Evolutionary conservation across 2,888 invertebrate genomes (phyloP).

Genomic region (Ditylenchus weischeri): DNA sequence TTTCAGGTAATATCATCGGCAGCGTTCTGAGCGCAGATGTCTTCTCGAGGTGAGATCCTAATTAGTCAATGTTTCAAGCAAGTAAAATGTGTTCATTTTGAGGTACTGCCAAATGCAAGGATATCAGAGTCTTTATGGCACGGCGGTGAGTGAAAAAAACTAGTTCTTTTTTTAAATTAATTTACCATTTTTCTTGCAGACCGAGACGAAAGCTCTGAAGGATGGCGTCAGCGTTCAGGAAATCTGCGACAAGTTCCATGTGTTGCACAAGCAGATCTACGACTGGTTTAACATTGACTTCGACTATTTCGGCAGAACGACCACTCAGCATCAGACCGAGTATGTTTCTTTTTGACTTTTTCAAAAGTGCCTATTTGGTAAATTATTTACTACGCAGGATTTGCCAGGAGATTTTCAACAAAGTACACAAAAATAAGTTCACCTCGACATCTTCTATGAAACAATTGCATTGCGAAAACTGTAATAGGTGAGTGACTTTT

Average conservation of each 20-base stretch:
- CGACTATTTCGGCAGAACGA: conserved; percentile 94
- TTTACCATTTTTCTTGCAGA: conserved; percentile 59
- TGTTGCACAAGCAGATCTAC: conserved; percentile 85
- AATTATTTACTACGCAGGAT: conserved; percentile 66
- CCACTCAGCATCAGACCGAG: conserved; percentile 85
- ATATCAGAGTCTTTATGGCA: conserved; percentile 90
- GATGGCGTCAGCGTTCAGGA: conserved; percentile 82
- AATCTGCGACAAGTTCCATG: conserved; percentile 75
- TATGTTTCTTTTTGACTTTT: conserved; percentile 59
- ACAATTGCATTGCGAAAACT: conserved; percentile 83
- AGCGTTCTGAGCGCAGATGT: conserved; percentile 81
- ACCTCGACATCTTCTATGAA: conserved; percentile 80
- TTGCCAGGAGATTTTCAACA: conserved; percentile 82
- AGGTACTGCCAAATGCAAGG: conserved; percentile 81
- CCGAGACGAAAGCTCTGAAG: conserved; percentile 94
- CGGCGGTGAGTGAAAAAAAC: conserved; percentile 66
- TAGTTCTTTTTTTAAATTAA: too few relatives aligned
- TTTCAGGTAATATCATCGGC: conserved; percentile 83
- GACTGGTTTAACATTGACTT: conserved; percentile 97
- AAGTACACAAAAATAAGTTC: conserved; percentile 77
- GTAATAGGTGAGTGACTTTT: conserved; percentile 67
- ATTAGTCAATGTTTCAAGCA: background rate
- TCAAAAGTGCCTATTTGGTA: background rate
- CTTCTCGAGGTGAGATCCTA: conserved; percentile 62
- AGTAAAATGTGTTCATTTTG: conserved; percentile 10